Evolutionary conservation across 2,797 vertebrate species (phyloP).

Genomic region (Nannoperca obscura): DNA sequence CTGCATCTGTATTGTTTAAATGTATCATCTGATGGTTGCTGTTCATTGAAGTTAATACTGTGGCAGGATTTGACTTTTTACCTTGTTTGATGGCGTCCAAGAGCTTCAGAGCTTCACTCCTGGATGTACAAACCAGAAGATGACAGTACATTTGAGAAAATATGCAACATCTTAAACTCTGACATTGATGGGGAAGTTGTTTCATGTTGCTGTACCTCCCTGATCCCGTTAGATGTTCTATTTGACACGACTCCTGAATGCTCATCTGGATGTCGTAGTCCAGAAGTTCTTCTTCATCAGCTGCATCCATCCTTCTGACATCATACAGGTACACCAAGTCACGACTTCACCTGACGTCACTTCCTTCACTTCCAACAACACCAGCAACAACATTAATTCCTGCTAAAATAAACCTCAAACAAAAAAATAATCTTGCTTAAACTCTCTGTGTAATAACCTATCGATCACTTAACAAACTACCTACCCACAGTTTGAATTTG

Average conservation of each 20-base stretch:
- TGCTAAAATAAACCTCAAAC: neutral
- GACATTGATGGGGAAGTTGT: neutral
- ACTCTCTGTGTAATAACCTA: neutral
- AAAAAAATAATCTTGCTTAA: neutral
- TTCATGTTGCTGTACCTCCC: conserved; percentile 77
- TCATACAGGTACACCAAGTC: neutral
- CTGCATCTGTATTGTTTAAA: too few relatives aligned
- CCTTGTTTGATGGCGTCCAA: conserved; percentile 84
- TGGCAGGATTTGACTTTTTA: conserved; percentile 59
- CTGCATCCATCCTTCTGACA: conserved; percentile 77
- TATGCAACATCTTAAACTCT: neutral
- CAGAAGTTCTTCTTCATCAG: conserved; percentile 85
- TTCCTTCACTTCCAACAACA: neutral
- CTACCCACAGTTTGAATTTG: neutral
- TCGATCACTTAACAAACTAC: neutral
- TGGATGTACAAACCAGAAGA: conserved; percentile 55
- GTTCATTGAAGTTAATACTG: neutral
- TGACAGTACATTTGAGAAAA: neutral
- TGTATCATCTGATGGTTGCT: neutral
- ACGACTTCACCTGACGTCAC: neutral
- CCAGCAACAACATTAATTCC: neutral
- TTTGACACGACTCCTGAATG: conserved; percentile 86
- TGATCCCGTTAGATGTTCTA: conserved; percentile 42
- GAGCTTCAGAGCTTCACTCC: conserved; percentile 83
- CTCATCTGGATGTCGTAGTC: conserved; percentile 84